Conservation (phyloP, 2,797 vertebrate genomes). For the Aphelocoma californica region DNA sequence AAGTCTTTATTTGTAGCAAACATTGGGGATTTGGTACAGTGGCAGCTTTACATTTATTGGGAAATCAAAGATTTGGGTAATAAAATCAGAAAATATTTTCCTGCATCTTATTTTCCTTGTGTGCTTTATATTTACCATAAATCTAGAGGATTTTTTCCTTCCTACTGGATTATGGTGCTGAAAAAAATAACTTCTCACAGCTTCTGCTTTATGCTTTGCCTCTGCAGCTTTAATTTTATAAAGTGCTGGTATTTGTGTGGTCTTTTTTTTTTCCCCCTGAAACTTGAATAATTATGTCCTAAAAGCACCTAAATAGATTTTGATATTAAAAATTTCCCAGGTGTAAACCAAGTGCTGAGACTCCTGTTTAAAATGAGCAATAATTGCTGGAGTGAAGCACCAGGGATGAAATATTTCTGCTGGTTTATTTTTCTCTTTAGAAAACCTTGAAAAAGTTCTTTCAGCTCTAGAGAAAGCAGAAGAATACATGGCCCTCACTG, state of each 20-base stretch:
- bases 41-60: neutral
- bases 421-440: constrained; percentile 14
- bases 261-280: neutral
- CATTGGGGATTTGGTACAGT: neutral
- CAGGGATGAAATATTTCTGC: neutral
- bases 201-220: neutral
- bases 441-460: constrained; percentile 81
- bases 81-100: neutral
- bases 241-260: neutral
- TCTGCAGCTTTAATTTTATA: neutral
- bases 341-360: neutral
- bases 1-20: neutral
- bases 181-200: neutral
- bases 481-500: constrained; percentile 83
- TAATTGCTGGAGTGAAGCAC: neutral
- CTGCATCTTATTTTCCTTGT: neutral
- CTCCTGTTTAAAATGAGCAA: neutral
- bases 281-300: neutral
- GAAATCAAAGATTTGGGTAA: neutral
- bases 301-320: neutral
- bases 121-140: neutral
- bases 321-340: neutral
- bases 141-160: neutral
- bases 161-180: neutral
- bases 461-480: constrained; percentile 88